phyloP scores from a whole-genome alignment of 1,140 invertebrate genomes.

The Danaus melanippus region DNA sequence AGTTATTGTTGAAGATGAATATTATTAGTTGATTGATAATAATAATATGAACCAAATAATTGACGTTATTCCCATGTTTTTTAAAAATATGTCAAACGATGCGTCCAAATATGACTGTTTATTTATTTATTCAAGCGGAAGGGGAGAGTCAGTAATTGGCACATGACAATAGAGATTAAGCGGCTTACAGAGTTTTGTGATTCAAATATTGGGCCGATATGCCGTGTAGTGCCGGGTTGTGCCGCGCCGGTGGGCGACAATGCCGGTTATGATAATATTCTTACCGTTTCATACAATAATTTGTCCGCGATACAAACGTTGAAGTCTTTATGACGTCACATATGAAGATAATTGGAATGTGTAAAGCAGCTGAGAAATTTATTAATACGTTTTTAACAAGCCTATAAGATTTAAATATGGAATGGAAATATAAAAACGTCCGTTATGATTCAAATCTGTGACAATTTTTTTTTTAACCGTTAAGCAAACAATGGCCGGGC shows the following conservation, averaged over 20 bases:
- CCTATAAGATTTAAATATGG: no score
- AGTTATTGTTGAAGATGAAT: no score
- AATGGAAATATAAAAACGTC: no score
- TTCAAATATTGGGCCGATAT: slow-evolving; percentile 45
- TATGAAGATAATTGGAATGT: slow-evolving; percentile 37
- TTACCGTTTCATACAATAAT: slow-evolving; percentile 52
- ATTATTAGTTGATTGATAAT: neutral
- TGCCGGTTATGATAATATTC: slow-evolving; percentile 65
- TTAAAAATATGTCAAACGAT: slow-evolving; percentile 7
- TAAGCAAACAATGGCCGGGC: no score
- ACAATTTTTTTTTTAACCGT: no score
- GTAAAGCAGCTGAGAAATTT: slow-evolving; percentile 25
- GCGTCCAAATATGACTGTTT: slow-evolving; percentile 42
- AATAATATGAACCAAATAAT: slow-evolving; percentile 1
- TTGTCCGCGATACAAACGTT: slow-evolving; percentile 42
- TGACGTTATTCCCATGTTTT: no score
- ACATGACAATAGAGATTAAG: slow-evolving; percentile 64
- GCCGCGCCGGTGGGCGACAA: slow-evolving; percentile 54
- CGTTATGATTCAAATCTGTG: no score
- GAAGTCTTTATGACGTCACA: slow-evolving; percentile 29
- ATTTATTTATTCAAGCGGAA: slow-evolving; percentile 65
- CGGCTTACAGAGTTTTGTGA: slow-evolving; percentile 62
- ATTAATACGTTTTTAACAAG: no score
- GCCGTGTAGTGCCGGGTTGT: no score
- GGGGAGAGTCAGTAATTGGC: slow-evolving; percentile 65